phyloP scores from a whole-genome alignment of 2,888 invertebrate species.

The Hypomecis punctinalis region DNA sequence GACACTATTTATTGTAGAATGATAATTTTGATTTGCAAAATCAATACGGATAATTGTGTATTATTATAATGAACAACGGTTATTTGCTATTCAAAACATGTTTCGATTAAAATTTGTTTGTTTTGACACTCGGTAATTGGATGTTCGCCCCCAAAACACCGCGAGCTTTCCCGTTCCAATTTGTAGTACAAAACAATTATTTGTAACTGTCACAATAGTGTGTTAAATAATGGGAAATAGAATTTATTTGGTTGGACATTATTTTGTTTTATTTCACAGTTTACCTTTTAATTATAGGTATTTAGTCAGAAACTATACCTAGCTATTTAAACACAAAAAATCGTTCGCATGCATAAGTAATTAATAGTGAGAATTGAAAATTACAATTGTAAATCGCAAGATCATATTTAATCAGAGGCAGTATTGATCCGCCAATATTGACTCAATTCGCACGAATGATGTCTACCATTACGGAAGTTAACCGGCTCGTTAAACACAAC shows the following conservation, averaged over 20 bases:
- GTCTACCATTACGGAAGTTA: slow-evolving; percentile 40
- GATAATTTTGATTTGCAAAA: slow-evolving; percentile 15
- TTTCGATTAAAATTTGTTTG: slow-evolving; percentile 39
- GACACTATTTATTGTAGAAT: slow-evolving; percentile 1
- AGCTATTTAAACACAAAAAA: neutral
- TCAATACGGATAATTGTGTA: slow-evolving; percentile 13
- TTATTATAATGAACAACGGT: slow-evolving; percentile 19
- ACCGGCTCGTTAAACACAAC: slow-evolving; percentile 41
- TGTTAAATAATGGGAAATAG: slow-evolving; percentile 66
- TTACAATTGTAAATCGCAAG: slow-evolving; percentile 28
- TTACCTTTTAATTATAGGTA: slow-evolving; percentile 5
- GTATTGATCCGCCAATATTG: slow-evolving; percentile 34
- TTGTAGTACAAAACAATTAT: slow-evolving; percentile 68
- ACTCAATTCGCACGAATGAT: slow-evolving; percentile 30
- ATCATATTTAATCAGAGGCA: slow-evolving; percentile 17
- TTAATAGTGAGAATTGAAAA: slow-evolving; percentile 30
- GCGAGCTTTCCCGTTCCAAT: slow-evolving; percentile 53
- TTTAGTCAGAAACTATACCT: neutral
- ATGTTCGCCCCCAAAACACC: slow-evolving; percentile 32
- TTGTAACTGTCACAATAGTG: slow-evolving; percentile 62
- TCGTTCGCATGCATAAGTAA: slow-evolving; percentile 16
- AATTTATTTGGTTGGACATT: slow-evolving; percentile 64
- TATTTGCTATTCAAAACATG: slow-evolving; percentile 15
- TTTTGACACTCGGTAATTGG: slow-evolving; percentile 40
- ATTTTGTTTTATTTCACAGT: slow-evolving; percentile 61